Evolutionary conservation across 2,888 invertebrate species (phyloP).

Genomic region (Drosophila meridiana): DNA sequence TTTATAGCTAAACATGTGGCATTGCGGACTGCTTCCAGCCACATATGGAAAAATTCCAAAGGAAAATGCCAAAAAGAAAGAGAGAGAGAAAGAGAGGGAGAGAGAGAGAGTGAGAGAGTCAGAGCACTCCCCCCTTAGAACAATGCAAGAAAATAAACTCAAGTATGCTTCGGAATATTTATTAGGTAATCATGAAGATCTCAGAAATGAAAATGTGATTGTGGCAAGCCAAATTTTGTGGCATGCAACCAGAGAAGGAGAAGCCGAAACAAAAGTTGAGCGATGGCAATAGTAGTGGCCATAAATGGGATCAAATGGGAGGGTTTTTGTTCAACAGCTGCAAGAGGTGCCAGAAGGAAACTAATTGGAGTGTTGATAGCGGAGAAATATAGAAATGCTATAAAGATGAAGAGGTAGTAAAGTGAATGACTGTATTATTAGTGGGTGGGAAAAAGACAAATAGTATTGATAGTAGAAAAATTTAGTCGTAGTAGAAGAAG

Average conservation of each 20-base stretch:
- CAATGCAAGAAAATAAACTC: constrained; percentile 6
- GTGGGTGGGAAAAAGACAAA: not conserved
- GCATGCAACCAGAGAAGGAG: not conserved
- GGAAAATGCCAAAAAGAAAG: constrained; percentile 12
- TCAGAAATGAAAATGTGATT: constrained; percentile 18
- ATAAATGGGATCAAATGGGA: not conserved
- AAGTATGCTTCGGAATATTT: constrained; percentile 33
- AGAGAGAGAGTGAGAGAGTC: not conserved
- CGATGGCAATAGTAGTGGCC: not conserved
- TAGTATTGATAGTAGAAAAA: not conserved
- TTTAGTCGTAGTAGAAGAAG: not conserved
- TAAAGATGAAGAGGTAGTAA: not conserved
- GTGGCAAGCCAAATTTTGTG: constrained; percentile 1
- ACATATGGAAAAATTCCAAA: constrained; percentile 27
- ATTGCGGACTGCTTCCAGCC: constrained; percentile 17
- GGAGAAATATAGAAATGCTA: not conserved
- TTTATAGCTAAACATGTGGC: constrained; percentile 23
- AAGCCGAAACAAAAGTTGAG: not conserved
- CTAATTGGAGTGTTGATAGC: not conserved
- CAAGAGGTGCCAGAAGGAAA: no score
- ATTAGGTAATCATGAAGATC: constrained; percentile 24
- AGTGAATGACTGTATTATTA: not conserved
- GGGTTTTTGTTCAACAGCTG: not conserved
- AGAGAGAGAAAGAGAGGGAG: not conserved
- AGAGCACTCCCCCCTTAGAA: not conserved